Evolutionary conservation across 2,113 vertebrate species (phyloP).

Genomic region (Chloropsis cyanopogon): DNA sequence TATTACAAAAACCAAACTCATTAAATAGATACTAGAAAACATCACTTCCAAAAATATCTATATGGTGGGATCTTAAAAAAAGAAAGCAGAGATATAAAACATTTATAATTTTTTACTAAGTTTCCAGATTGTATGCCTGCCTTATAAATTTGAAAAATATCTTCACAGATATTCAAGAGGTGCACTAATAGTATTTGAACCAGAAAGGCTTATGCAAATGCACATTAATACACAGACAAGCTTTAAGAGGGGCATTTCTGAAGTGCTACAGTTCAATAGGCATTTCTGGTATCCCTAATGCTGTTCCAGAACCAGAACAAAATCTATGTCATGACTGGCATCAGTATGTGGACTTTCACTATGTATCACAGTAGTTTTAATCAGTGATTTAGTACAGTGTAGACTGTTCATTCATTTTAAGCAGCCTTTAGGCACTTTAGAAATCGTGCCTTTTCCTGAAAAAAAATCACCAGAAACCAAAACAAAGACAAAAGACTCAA

Average conservation of each 20-base stretch:
- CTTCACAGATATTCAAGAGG: neutral
- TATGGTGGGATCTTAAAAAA: neutral
- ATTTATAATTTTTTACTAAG: neutral
- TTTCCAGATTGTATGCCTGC: neutral
- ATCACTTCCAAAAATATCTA: neutral
- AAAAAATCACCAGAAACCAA: neutral
- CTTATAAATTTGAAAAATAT: neutral
- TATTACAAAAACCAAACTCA: neutral
- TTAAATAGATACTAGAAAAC: neutral
- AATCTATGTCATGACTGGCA: neutral
- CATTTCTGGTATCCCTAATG: neutral
- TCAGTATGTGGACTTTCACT: neutral
- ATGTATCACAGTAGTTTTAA: neutral
- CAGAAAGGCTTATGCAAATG: neutral
- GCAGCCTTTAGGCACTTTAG: neutral
- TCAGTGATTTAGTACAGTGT: neutral
- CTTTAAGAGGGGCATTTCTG: neutral
- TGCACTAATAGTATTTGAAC: neutral
- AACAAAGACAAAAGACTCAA: neutral
- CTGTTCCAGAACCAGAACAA: neutral
- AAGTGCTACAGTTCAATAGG: neutral
- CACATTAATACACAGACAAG: neutral
- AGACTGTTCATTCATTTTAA: neutral
- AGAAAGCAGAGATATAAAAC: neutral
- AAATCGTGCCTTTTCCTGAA: neutral